Percentiles rank a stretch among this genome's conserved stretches.
These are phyloP conservation scores for Aelia acuminata DNA, from an alignment of 2,888 invertebrate species.

Conservation along the genomic window DNA sequence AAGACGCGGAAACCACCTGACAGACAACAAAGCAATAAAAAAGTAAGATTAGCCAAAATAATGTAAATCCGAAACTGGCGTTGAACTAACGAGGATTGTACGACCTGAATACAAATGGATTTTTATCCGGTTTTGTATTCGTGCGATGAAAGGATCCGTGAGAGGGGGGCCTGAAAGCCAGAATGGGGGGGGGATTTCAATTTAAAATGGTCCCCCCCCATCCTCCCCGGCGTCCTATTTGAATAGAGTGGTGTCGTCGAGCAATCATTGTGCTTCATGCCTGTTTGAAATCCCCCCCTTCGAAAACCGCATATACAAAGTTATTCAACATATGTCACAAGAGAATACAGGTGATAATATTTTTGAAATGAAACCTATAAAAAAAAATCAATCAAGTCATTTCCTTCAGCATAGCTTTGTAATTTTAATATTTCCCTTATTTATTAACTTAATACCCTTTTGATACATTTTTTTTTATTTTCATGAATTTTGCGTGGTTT, in stretches of 20 bases:
- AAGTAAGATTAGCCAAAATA: neutral
- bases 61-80: conserved; percentile 16
- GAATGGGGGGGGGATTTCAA: neutral
- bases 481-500: no score
- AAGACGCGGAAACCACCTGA: neutral
- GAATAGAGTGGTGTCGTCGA: neutral
- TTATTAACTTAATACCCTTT: no score
- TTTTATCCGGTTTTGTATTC: conserved; percentile 40
- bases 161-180: neutral
- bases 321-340: neutral
- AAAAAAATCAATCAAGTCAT: no score
- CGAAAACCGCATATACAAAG: neutral
- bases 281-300: conserved; percentile 2
- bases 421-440: no score
- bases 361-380: no score
- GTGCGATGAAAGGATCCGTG: neutral
- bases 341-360: neutral
- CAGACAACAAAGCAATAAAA: neutral
- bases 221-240: neutral
- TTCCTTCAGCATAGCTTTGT: no score
- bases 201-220: conserved; percentile 15
- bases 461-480: no score
- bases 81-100: conserved; percentile 27
- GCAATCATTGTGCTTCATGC: neutral
- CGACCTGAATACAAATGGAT: conserved; percentile 44